These are phyloP conservation scores for Patella pellucida DNA, from an alignment of 2,888 invertebrate genomes.

Conservation along the genomic window DNA sequence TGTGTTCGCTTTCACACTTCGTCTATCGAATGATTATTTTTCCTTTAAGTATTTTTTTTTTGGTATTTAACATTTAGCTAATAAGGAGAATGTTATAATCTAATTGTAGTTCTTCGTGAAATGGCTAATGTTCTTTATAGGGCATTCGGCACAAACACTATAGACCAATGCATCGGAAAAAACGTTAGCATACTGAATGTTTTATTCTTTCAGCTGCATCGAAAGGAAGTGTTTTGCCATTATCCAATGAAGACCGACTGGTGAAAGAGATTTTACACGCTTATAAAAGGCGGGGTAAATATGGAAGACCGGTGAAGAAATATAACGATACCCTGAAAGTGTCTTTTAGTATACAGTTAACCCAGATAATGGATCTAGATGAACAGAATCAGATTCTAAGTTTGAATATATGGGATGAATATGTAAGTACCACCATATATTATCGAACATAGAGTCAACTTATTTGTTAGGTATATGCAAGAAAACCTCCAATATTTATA, in stretches of 20 bases:
- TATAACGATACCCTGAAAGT: constrained; percentile 64
- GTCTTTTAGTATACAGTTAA: constrained; percentile 64
- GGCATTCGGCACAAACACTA: too few species aligned
- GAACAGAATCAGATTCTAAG: constrained; percentile 71
- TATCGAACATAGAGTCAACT: too few species aligned
- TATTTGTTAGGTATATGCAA: too few species aligned
- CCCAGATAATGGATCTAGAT: constrained; percentile 70
- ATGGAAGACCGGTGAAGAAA: constrained; percentile 66
- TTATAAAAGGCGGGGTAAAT: constrained; percentile 61
- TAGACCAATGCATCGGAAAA: too few species aligned
- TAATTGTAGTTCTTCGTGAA: too few species aligned
- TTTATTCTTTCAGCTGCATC: not conserved
- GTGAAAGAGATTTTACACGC: constrained; percentile 60
- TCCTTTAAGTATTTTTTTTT: too few species aligned
- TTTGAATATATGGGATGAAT: constrained; percentile 68
- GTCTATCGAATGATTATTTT: too few species aligned
- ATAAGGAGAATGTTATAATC: too few species aligned
- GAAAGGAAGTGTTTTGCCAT: constrained; percentile 9
- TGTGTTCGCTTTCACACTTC: too few species aligned
- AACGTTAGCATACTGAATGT: not conserved
- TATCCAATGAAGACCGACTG: constrained; percentile 65
- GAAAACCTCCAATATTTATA: too few species aligned
- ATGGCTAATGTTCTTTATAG: too few species aligned
- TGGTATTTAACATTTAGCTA: too few species aligned
- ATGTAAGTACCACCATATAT: constrained; percentile 57